Base-by-base conservation (phyloP, 2,888 invertebrate species). In the Stegana nigrithorax region DNA sequence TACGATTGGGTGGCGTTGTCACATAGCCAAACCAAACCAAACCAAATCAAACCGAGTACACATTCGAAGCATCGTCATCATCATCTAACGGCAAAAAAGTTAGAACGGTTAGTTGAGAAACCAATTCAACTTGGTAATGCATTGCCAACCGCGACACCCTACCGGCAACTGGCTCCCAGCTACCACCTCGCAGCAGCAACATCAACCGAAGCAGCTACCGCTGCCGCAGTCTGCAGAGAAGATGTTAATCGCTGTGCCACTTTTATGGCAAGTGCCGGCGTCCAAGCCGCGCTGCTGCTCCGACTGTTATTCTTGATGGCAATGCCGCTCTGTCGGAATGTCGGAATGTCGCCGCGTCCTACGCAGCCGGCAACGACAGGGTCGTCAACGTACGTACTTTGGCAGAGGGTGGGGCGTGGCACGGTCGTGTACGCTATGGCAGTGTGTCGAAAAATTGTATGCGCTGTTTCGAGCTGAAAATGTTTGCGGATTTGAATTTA, bases 401-500 rank as follows among this genome's bases (percentile, higher is more conserved):
- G 44, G 25, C 39, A 23, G 17, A 5, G 44, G 5, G 4, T 19
- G 55, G 72, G 73, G 77, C 73, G 77, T 73, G 72, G 68, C 67
- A 26, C n/a, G n/a, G n/a, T n/a, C n/a, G n/a, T n/a, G n/a, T n/a
- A n/a, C n/a, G 56, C 73, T n/a, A 63, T 72, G 75, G 69, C 75
- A 76, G 26, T 17, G 36, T 8, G 76, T 68, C 62, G 60, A 64
- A 70, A 68, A 66, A 66, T 63, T 60, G 67, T 61, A 53, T 25
- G 29, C 14, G 29, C 17, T 26, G 17, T 10, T 2, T 12, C 25
- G 25, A 47, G 25, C 25, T 26, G 78, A 71, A 69, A 75, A 77
- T 81, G 77, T 78, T 80, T 80, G 81, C 81, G 80, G 72, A 82
- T 82, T 82, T 82, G 81, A 81, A 82, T 82, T 81, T 82, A 82